phyloP scores from a whole-genome alignment of 2,797 vertebrate genomes.

The Cryptoprocta ferox region DNA sequence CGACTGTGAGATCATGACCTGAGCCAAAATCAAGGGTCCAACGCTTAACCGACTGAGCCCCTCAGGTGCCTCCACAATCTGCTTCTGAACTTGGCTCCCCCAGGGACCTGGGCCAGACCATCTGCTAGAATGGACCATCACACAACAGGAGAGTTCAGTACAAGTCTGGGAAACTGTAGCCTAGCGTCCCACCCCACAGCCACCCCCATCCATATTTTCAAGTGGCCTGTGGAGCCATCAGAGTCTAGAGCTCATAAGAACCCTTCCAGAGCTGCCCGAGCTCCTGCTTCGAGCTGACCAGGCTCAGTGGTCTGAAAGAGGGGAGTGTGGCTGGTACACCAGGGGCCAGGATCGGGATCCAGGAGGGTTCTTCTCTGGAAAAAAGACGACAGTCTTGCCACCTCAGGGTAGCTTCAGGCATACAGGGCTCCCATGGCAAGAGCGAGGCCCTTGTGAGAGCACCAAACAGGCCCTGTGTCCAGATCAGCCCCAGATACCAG shows the following conservation, averaged over 20 bases:
- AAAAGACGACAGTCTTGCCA: background rate
- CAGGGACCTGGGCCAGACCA: background rate
- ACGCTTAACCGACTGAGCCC: too few relatives aligned
- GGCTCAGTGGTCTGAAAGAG: background rate
- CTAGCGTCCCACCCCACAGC: background rate
- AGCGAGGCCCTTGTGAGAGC: background rate
- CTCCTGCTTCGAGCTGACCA: fast-evolving
- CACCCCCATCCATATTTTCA: too few relatives aligned
- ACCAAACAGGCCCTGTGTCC: too few relatives aligned
- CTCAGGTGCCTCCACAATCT: too few relatives aligned
- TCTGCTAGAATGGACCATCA: background rate
- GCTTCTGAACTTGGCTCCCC: background rate
- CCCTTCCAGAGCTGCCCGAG: background rate
- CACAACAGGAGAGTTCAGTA: fast-evolving
- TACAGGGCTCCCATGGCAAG: background rate
- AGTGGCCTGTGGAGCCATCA: fast-evolving
- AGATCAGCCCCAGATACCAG: background rate
- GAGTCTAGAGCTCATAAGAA: too few relatives aligned
- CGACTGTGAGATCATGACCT: too few relatives aligned
- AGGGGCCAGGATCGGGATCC: background rate
- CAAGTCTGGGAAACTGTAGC: background rate
- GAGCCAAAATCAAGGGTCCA: too few relatives aligned
- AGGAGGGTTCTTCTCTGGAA: background rate
- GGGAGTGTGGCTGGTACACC: fast-evolving
- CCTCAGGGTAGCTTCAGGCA: background rate